Percentiles rank a stretch among this genome's conserved stretches.
phyloP scores from a whole-genome alignment of 2,113 vertebrate genomes.

The Peucedramus taeniatus region DNA sequence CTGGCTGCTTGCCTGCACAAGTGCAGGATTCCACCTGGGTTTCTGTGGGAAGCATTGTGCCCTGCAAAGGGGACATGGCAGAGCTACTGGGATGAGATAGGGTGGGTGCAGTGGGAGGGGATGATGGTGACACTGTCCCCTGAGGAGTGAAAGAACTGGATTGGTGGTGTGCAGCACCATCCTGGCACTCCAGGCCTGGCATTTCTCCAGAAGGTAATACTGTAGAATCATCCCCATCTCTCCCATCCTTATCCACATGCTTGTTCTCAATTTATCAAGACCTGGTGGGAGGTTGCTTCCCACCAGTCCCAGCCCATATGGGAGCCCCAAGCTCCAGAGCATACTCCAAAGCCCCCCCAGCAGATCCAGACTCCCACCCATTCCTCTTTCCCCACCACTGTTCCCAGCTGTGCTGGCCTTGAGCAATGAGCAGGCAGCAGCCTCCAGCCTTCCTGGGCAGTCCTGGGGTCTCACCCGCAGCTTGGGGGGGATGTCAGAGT shows the following conservation, averaged over 20 bases:
- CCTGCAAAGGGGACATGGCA: neutral
- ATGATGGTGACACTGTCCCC: neutral
- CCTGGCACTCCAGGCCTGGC: neutral
- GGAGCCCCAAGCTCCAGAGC: neutral
- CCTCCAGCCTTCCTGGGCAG: neutral
- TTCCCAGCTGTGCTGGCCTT: neutral
- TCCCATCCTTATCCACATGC: neutral
- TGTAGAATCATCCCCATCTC: neutral
- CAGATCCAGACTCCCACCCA: neutral
- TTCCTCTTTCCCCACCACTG: neutral
- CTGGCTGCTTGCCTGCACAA: too few relatives aligned
- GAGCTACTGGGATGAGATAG: neutral
- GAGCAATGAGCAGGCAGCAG: neutral
- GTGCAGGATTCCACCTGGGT: neutral
- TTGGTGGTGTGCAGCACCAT: neutral
- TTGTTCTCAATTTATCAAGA: neutral
- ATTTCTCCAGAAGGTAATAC: neutral
- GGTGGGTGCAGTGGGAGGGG: neutral
- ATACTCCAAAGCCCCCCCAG: neutral
- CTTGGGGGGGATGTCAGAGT: conserved; percentile 58
- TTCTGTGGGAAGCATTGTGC: neutral
- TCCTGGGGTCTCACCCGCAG: conserved; percentile 58
- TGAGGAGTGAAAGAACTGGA: neutral
- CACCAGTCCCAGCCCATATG: neutral
- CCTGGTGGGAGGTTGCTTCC: neutral